These are phyloP conservation scores for Masnerella sp. DNA, from an alignment of 2,888 invertebrate genomes.

Conservation along the genomic window DNA sequence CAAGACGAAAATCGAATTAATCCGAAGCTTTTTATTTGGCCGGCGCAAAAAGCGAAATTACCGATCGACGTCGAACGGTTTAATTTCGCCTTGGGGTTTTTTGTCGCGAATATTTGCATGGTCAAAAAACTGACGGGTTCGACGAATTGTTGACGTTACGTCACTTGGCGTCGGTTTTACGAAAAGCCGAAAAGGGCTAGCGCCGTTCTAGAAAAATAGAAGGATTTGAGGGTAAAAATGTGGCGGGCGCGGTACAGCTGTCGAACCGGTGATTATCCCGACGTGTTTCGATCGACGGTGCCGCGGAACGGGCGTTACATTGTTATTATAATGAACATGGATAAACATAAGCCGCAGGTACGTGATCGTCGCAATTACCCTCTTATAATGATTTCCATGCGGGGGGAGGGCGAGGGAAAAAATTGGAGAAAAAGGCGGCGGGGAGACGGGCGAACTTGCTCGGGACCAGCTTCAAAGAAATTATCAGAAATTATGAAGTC, in stretches of 20 bases:
- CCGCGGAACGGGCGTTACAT: constrained; percentile 69
- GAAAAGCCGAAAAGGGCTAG: no score
- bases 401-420: constrained; percentile 50
- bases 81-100: no score
- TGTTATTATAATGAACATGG: constrained; percentile 77
- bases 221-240: no score
- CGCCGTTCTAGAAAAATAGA: no score
- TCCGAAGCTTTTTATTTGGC: no score
- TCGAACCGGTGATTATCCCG: constrained; percentile 70
- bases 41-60: no score
- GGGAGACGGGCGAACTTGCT: constrained; percentile 67
- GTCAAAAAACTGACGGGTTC: no score
- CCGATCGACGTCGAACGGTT: no score
- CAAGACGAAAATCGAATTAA: no score
- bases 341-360: constrained; percentile 76
- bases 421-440: constrained; percentile 45
- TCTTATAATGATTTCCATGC: constrained; percentile 75
- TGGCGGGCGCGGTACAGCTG: constrained; percentile 59
- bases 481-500: constrained; percentile 77
- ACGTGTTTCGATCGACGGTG: constrained; percentile 55
- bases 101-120: no score
- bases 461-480: constrained; percentile 71
- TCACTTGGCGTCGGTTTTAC: no score
- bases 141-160: no score
- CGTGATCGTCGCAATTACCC: constrained; percentile 77